Evolutionary conservation across 2,888 invertebrate species (phyloP), one percentile per base, ranked within the genome.

Genomic region (Agonopterix heracliana): DNA sequence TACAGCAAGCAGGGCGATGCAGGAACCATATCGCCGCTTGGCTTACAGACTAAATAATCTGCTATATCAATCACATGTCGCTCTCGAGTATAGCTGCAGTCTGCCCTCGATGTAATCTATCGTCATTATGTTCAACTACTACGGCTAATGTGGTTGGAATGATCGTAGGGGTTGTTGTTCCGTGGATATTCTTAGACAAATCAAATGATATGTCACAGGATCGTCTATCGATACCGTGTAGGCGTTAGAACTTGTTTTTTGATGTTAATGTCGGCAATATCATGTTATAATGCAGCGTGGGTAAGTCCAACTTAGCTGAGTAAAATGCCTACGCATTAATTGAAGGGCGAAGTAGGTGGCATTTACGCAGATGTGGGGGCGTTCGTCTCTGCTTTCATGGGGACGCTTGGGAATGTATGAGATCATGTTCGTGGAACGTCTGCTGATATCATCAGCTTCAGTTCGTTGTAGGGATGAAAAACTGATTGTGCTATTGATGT

Each of bases 341-440:
- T 64, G 67, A 74, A 75, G 72, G 73, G 67, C 68, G 61, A 66
- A 67, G 62, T 73, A 68, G 63, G 62, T 71, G 77, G 65, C 72
- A 74, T 79, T 79, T 75, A 62, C 66, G 63, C 54, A 71, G 64
- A 66, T 59, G 67, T 59, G 76, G 68, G 71, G 77, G 78, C 70
- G 77, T 59, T 61, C 46, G 54, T 54, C 59, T 59, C 64, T 71
- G 61, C 52, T 55, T 66, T 64, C 60, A 65, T 63, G 56, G 66
- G 53, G 60, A 60, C 54, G 51, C 52, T 60, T 55, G 51, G 53
- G 51, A 51, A 50, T 50, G 45, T 55, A 51, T 50, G 53, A 51
- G 48, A 52, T 56, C 55, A 53, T 51, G 40, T 52, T 48, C 47
- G 48, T 35, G 41, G 34, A 34, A 45, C 49, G 35, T 46, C 47